Conservation (phyloP, 2,113 vertebrate genomes). For the Vidua chalybeata region DNA sequence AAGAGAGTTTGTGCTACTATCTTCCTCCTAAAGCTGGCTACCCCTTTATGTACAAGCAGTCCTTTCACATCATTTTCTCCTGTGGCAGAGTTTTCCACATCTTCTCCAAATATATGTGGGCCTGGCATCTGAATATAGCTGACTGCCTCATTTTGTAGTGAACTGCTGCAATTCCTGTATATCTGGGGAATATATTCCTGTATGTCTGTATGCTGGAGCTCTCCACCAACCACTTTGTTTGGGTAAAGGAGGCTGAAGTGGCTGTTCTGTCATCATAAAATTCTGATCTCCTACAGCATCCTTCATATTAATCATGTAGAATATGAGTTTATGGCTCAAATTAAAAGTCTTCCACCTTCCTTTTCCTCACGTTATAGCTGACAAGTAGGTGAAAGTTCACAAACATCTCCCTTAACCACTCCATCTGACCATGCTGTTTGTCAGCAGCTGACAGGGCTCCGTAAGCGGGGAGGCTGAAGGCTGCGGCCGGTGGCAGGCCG, state of each 20-base stretch:
- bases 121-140: accelerated
- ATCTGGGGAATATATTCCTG: background rate
- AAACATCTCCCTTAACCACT: background rate
- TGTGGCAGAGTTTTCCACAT: background rate
- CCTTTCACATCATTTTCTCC: background rate
- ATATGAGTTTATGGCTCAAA: background rate
- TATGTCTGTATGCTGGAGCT: background rate
- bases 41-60: background rate
- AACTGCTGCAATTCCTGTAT: background rate
- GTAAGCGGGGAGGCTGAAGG: background rate
- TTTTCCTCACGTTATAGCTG: background rate
- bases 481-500: background rate
- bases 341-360: background rate
- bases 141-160: background rate
- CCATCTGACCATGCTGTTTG: background rate
- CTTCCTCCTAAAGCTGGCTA: background rate
- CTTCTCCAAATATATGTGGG: background rate
- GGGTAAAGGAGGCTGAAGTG: background rate
- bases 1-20: background rate
- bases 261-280: background rate
- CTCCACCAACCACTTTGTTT: background rate
- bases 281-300: background rate
- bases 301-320: background rate
- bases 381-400: slow-evolving; percentile 40
- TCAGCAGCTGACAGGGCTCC: background rate